Percentiles rank a stretch among this genome's conserved stretches.
These are phyloP conservation scores for Drosophila albomicans DNA, from an alignment of 1,140 invertebrate genomes.

Conservation along the genomic window DNA sequence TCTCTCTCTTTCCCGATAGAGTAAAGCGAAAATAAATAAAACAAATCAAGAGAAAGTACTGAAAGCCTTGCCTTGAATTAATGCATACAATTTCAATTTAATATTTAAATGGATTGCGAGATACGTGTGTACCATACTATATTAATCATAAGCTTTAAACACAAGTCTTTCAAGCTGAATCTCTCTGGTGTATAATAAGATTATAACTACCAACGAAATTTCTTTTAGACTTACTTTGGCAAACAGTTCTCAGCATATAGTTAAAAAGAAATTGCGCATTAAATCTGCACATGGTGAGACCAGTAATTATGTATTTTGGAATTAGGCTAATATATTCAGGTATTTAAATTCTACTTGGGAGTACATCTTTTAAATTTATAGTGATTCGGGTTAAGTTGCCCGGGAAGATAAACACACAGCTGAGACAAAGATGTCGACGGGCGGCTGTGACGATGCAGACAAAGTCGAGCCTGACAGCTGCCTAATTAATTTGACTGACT, in stretches of 20 bases:
- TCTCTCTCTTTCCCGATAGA: not conserved
- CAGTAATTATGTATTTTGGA: constrained; percentile 17
- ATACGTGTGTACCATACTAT: not conserved
- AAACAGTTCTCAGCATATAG: not conserved
- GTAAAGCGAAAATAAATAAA: constrained; percentile 1
- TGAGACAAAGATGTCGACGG: not conserved
- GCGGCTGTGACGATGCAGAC: not conserved
- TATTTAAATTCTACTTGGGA: not conserved
- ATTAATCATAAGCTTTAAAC: not conserved
- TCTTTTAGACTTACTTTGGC: not conserved
- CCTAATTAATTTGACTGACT: constrained; percentile 72
- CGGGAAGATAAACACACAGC: constrained; percentile 6
- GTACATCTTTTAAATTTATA: constrained; percentile 29
- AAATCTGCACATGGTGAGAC: constrained; percentile 13
- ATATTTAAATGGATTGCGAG: not conserved
- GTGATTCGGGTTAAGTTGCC: constrained; percentile 4
- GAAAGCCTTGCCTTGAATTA: not conserved
- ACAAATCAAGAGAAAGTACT: constrained; percentile 1
- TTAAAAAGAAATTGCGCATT: constrained; percentile 13
- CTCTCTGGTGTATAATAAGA: not conserved
- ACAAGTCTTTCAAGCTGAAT: not conserved
- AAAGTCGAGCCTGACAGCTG: constrained; percentile 42
- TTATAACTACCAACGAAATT: too few species aligned
- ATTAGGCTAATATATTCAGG: constrained; percentile 12
- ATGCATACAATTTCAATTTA: not conserved